These are phyloP conservation scores for Tetropium fuscum DNA, from an alignment of 2,888 invertebrate species.

Conservation along the genomic window DNA sequence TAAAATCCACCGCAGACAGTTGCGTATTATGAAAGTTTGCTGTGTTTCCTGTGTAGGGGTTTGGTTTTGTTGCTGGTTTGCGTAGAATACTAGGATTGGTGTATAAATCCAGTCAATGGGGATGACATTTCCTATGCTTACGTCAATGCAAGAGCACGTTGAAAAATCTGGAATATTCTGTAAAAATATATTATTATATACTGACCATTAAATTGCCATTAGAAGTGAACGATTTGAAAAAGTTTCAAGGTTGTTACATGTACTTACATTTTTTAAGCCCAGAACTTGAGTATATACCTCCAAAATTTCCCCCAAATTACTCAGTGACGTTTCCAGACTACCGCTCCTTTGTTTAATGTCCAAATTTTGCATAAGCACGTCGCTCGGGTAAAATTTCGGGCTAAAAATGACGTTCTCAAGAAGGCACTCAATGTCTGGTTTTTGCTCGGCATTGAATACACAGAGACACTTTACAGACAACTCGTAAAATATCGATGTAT, in stretches of 20 bases:
- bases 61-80: slow-evolving; percentile 69
- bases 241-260: no score
- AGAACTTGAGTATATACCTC: slow-evolving; percentile 59
- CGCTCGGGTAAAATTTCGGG: slow-evolving; percentile 71
- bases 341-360: slow-evolving; percentile 66
- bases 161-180: slow-evolving; percentile 44
- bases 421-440: slow-evolving; percentile 69
- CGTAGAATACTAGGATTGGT: slow-evolving; percentile 77
- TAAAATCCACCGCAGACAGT: slow-evolving; percentile 74
- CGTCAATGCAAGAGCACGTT: slow-evolving; percentile 48
- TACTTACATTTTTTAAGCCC: slow-evolving; percentile 57
- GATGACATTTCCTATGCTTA: slow-evolving; percentile 71
- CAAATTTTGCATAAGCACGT: slow-evolving; percentile 69
- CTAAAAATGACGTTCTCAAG: slow-evolving; percentile 74
- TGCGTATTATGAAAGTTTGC: slow-evolving; percentile 67
- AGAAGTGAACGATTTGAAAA: no score
- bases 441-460: slow-evolving; percentile 72
- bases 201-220: not conserved
- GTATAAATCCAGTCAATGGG: slow-evolving; percentile 87
- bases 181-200: slow-evolving; percentile 23
- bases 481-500: slow-evolving; percentile 69
- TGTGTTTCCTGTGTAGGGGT: slow-evolving; percentile 57
- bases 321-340: slow-evolving; percentile 63
- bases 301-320: slow-evolving; percentile 57
- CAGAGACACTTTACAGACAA: slow-evolving; percentile 73